phyloP scores from a whole-genome alignment of 1,140 invertebrate species.

The Paraescarpia echinospica region DNA sequence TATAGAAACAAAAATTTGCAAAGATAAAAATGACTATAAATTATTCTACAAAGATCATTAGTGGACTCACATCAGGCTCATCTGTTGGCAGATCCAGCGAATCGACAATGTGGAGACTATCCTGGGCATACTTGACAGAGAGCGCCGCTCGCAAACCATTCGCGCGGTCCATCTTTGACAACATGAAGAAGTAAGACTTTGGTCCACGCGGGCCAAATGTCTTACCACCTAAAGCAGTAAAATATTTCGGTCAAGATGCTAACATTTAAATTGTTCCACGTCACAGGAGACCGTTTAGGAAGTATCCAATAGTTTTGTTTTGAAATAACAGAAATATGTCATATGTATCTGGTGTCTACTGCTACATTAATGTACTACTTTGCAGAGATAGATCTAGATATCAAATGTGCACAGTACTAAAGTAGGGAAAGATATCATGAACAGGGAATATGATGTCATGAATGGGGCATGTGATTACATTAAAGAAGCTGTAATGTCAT shows the following conservation, averaged over 20 bases:
- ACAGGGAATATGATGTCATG: too few relatives aligned
- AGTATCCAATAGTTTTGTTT: too few relatives aligned
- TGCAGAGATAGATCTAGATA: too few relatives aligned
- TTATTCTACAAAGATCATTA: background rate
- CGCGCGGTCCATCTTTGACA: slow-evolving; percentile 75
- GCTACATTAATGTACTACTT: too few relatives aligned
- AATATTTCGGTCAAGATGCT: background rate
- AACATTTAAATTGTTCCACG: too few relatives aligned
- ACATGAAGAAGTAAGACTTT: slow-evolving; percentile 88
- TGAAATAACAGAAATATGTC: too few relatives aligned
- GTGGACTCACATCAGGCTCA: slow-evolving; percentile 64
- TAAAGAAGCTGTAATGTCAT: background rate
- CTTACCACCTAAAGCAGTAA: slow-evolving; percentile 66
- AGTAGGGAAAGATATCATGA: too few relatives aligned
- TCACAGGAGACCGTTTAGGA: too few relatives aligned
- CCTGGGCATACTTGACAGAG: slow-evolving; percentile 83
- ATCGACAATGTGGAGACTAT: slow-evolving; percentile 91
- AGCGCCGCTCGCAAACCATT: slow-evolving; percentile 79
- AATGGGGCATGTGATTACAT: background rate
- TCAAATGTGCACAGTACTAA: too few relatives aligned
- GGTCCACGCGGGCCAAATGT: slow-evolving; percentile 87
- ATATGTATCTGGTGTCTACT: too few relatives aligned
- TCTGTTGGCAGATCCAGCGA: slow-evolving; percentile 82
- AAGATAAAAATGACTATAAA: background rate
- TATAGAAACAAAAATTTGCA: background rate